Evolutionary conservation across 2,888 invertebrate species (phyloP).

Genomic region (Miltochrista miniata): DNA sequence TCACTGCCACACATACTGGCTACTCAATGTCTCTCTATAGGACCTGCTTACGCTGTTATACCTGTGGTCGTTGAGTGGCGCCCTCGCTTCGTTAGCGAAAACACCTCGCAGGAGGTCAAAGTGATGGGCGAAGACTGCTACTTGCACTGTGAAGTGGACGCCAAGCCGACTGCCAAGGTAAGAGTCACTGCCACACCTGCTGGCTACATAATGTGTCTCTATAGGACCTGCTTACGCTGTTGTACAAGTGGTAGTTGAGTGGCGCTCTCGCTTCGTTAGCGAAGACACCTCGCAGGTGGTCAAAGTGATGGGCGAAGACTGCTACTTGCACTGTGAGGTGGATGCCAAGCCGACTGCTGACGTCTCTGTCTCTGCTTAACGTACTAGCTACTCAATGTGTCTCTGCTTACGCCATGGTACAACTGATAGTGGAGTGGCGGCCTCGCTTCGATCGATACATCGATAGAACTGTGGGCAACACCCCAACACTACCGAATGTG

Average conservation of each 20-base stretch:
- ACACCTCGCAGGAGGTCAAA: conserved; percentile 30
- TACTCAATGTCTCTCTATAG: too few species aligned
- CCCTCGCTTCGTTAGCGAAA: conserved; percentile 48
- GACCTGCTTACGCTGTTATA: conserved; percentile 77
- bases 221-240: conserved; percentile 79
- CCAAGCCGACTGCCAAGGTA: conserved; percentile 67
- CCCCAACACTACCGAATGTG: too few species aligned
- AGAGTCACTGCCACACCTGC: neutral
- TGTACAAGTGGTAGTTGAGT: conserved; percentile 81
- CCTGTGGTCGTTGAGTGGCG: conserved; percentile 80
- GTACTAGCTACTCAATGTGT: too few species aligned
- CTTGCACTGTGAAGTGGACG: conserved; percentile 65
- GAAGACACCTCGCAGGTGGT: conserved; percentile 25
- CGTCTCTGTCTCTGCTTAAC: conserved; percentile 41
- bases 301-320: conserved; percentile 53
- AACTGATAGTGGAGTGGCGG: too few species aligned
- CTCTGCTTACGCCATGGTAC: too few species aligned
- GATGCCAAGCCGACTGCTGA: conserved; percentile 67
- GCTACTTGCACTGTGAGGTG: conserved; percentile 60
- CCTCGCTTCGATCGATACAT: too few species aligned
- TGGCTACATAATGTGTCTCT: too few species aligned
- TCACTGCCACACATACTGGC: too few species aligned
- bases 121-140: conserved; percentile 56
- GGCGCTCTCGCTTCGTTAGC: conserved; percentile 62
- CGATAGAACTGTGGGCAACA: too few species aligned